A percentile compares a stretch with the other conserved stretches of the same genome.
Conservation (phyloP, 1,140 invertebrate species). For the Megalopta genalis region DNA sequence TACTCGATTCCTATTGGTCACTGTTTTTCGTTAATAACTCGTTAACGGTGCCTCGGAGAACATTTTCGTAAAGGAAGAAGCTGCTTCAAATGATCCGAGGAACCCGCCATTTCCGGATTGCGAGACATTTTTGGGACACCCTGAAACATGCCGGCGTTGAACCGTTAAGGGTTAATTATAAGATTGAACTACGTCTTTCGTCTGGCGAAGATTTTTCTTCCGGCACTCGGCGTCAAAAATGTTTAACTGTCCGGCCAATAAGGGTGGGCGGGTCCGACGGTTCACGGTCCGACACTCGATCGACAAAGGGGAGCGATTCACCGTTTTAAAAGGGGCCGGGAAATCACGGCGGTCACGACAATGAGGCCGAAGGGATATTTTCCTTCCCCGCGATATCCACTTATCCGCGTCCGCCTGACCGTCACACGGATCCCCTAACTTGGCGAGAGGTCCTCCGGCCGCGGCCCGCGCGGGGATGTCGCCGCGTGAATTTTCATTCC, state of each 20-base stretch:
- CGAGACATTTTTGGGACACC: too few relatives aligned
- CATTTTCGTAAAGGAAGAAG: too few relatives aligned
- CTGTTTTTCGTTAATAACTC: too few relatives aligned
- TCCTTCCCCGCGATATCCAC: constrained; percentile 54
- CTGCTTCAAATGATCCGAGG: too few relatives aligned
- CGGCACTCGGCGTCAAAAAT: not conserved
- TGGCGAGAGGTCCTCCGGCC: not conserved
- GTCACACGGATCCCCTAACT: constrained; percentile 12
- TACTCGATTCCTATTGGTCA: too few relatives aligned
- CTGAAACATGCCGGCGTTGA: too few relatives aligned
- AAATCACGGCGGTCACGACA: constrained; percentile 50
- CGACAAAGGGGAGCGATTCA: constrained; percentile 46
- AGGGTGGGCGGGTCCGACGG: constrained; percentile 60
- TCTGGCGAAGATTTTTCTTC: too few relatives aligned
- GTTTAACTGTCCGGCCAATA: constrained; percentile 39
- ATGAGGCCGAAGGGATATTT: constrained; percentile 48
- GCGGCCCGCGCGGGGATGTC: not conserved
- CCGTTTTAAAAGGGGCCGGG: constrained; percentile 7
- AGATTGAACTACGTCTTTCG: too few relatives aligned
- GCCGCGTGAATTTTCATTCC: constrained; percentile 70
- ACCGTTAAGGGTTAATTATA: too few relatives aligned
- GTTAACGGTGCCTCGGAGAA: too few relatives aligned
- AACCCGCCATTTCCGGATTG: too few relatives aligned
- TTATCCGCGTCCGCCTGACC: constrained; percentile 52
- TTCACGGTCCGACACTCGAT: constrained; percentile 54